Conservation (phyloP, 2,113 vertebrate species). For the Myiagra hebetior region DNA sequence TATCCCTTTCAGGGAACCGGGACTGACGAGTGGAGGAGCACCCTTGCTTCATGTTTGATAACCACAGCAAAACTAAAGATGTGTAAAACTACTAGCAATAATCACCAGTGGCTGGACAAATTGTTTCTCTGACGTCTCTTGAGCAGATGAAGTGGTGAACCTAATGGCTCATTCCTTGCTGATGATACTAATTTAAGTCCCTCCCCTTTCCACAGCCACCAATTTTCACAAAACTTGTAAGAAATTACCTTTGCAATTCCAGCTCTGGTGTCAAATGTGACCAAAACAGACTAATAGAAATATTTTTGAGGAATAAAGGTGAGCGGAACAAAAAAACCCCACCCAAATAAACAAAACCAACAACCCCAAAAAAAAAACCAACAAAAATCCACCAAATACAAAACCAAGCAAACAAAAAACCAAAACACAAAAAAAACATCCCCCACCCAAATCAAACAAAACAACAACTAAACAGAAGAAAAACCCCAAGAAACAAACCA, state of each 20-base stretch:
- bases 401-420: not conserved
- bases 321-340: not conserved
- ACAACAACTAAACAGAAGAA: not conserved
- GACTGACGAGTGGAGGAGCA: not conserved
- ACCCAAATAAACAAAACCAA: not conserved
- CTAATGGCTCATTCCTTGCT: not conserved
- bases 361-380: accelerated
- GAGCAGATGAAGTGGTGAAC: not conserved
- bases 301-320: not conserved
- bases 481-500: not conserved
- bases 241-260: not conserved
- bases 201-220: not conserved
- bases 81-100: not conserved
- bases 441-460: not conserved
- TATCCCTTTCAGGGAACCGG: not conserved
- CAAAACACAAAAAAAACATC: not conserved
- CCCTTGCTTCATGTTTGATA: not conserved
- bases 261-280: not conserved
- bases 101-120: not conserved
- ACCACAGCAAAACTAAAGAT: not conserved
- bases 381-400: not conserved
- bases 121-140: not conserved
- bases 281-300: not conserved
- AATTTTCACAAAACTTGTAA: not conserved
- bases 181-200: not conserved